Percentiles rank a stretch among this genome's conserved stretches.
phyloP scores from a whole-genome alignment of 2,888 invertebrate genomes.

The Smittia sp. region DNA sequence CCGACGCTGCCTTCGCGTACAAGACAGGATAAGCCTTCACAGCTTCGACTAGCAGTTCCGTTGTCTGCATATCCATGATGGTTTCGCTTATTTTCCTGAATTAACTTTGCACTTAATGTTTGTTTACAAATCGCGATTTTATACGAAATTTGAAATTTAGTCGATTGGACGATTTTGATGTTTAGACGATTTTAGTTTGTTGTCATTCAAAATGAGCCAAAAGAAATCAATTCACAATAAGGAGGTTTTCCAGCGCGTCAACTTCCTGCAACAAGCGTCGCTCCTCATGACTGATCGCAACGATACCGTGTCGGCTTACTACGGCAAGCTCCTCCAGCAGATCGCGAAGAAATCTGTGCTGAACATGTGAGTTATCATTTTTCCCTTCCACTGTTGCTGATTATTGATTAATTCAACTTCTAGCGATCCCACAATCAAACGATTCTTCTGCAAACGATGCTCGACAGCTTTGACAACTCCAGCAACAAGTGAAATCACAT shows the following conservation, averaged over 20 bases:
- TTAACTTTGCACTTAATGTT: no score
- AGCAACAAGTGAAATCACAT: constrained; percentile 46
- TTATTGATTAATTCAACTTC: constrained; percentile 9
- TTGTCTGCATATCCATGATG: neutral
- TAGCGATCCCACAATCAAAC: constrained; percentile 51
- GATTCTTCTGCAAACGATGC: constrained; percentile 51
- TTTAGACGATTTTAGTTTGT: neutral
- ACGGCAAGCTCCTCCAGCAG: constrained; percentile 50
- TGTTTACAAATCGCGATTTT: neutral
- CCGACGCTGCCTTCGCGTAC: neutral
- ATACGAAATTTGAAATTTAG: neutral
- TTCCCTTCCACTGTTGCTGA: neutral
- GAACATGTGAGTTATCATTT: constrained; percentile 48
- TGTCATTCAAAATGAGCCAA: no score
- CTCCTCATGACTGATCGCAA: constrained; percentile 49
- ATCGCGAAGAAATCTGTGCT: constrained; percentile 50
- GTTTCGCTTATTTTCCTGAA: no score
- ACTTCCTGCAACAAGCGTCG: constrained; percentile 52
- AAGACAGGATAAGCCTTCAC: neutral
- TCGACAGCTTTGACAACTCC: constrained; percentile 47
- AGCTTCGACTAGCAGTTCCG: neutral
- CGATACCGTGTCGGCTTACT: constrained; percentile 49
- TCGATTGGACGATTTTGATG: neutral
- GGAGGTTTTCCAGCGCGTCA: constrained; percentile 50
- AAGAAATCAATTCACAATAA: constrained; percentile 44